Percentiles rank a stretch among this genome's conserved stretches.
Conservation (phyloP, 2,113 vertebrate species). For the Ophiodon elongatus region DNA sequence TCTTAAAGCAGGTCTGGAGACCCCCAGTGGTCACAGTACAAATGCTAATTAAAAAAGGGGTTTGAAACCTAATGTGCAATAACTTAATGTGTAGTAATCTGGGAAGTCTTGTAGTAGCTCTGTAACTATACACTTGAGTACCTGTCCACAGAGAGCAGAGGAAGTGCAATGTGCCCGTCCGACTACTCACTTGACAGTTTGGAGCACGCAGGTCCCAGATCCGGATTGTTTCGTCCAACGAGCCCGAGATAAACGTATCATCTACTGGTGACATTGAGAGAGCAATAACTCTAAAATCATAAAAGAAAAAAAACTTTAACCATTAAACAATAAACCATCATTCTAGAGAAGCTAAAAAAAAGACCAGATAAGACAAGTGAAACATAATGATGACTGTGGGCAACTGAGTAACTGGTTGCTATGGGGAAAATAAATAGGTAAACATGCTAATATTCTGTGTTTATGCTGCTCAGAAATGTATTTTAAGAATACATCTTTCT, state of each 20-base stretch:
- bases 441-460: not conserved
- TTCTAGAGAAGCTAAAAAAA: not conserved
- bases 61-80: not conserved
- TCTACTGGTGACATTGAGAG: constrained; percentile 99
- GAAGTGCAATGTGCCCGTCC: constrained; percentile 24
- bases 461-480: not conserved
- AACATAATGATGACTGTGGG: not conserved
- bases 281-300: constrained; percentile 90
- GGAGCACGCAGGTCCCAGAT: constrained; percentile 97
- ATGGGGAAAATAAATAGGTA: not conserved
- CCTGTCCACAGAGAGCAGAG: not conserved
- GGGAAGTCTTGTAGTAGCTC: not conserved
- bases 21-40: constrained; percentile 44
- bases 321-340: too few relatives aligned
- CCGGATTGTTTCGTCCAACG: constrained; percentile 95
- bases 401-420: not conserved
- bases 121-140: constrained; percentile 31
- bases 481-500: not conserved
- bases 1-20: constrained; percentile 34
- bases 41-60: not conserved
- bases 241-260: constrained; percentile 97
- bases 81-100: constrained; percentile 1
- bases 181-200: constrained; percentile 91
- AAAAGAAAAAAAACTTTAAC: not conserved
- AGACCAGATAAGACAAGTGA: not conserved